Evolutionary conservation across 2,797 vertebrate genomes (phyloP).

Genomic region (Melanogrammus aeglefinus): DNA sequence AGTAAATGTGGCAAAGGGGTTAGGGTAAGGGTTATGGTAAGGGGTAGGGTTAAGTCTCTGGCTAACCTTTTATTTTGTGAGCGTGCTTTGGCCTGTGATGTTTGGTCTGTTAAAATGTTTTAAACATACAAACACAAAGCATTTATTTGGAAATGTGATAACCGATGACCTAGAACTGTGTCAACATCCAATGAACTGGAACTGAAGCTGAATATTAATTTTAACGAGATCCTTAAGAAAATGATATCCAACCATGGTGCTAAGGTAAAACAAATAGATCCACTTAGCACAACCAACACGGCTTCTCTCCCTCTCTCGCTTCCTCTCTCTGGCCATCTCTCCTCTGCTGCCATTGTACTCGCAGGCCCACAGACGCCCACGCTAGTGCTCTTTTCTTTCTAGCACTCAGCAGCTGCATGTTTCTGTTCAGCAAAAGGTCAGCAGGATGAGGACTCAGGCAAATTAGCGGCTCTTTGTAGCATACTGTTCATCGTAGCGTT

Average conservation of each 20-base stretch:
- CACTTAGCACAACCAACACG: slow-evolving; percentile 1
- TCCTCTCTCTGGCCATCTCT: neutral
- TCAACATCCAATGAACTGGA: neutral
- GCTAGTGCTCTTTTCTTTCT: slow-evolving; percentile 4
- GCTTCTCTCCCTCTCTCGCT: neutral
- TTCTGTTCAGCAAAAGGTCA: slow-evolving; percentile 29
- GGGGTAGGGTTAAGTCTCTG: no score
- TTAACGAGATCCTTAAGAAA: neutral
- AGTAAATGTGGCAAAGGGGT: neutral
- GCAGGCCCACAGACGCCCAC: neutral
- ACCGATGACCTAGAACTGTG: neutral
- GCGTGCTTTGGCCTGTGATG: neutral
- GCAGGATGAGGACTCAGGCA: slow-evolving; percentile 6
- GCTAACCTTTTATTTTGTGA: neutral
- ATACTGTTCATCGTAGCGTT: neutral
- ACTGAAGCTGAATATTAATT: no score
- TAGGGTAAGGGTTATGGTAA: no score
- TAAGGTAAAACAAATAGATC: slow-evolving; percentile 18
- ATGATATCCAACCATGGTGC: slow-evolving; percentile 6
- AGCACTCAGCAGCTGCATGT: slow-evolving; percentile 8
- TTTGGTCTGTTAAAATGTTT: neutral
- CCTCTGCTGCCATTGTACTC: neutral
- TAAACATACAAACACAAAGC: neutral
- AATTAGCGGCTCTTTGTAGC: neutral
- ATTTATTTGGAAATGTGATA: neutral